Base-by-base conservation (phyloP, 2,888 invertebrate genomes). In the Caenorhabditis auriculariae region DNA sequence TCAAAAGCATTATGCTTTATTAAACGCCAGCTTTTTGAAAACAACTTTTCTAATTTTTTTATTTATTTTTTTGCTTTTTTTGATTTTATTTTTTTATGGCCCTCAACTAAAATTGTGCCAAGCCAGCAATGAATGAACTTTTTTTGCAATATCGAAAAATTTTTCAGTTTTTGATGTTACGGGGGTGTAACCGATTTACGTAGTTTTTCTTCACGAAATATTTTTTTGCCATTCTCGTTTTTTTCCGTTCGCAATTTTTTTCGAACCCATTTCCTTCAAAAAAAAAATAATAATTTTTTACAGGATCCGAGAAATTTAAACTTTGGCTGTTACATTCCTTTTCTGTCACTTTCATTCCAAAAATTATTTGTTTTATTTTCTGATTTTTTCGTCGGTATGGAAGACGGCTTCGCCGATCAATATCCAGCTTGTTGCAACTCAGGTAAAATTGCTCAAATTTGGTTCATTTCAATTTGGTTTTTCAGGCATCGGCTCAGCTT, bases 401-500 rank as follows among this genome's bases (percentile, higher is more conserved):
- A 54, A 23, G 65, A 60, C 23, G 57, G 54, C 32, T 55, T 60
- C 38, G 49, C 51, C 35, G 65, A 65, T 48, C 51, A 48, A 43
- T 66, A 51, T 38, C n/a, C 43, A 0, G 21, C 42, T 17, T 53
- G 42, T 9, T 17, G n/a, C 32, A 29, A 42, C 15, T 46, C 58
- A 58, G 57, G 53, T 54, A 48, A 24, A 17, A 19, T n/a, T n/a
- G n/a, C n/a, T n/a, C n/a, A n/a, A n/a, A 24, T 23, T 41, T 4
- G 5, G 17, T n/a, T 12, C 15, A 28, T 12, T 26, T 32, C 17
- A 9, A 12, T 15, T 43, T 55, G 21, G 47, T 51, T 24, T 21
- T 54, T 48, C 56, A 48, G 69, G 60, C 17, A 57, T 66, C n/a
- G 60, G 60, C 5, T 58, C 52, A 5, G 48, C 49, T 35, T 29